Base-by-base conservation (phyloP, 2,797 vertebrate species). In the Podargus strigoides region DNA sequence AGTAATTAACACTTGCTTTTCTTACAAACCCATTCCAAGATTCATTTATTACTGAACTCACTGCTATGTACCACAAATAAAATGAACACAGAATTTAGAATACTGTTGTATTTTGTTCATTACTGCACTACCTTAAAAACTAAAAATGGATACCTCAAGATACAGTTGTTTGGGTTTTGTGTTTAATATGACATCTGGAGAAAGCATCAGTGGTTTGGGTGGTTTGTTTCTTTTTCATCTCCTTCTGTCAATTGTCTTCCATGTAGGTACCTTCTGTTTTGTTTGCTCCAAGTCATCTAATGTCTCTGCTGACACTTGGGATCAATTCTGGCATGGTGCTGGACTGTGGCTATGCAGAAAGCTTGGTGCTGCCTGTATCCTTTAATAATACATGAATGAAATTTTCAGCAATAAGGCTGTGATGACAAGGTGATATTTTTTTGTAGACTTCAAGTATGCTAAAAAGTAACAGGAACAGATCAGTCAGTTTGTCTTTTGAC, bases 271-370 rank as follows among this genome's bases (percentile, higher is more conserved):
- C 99, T 12, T 99, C 99, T 1, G 98, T 99, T 85, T 96, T 99
- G 39, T 99, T 99, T 89, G 99, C 99, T 82, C 99, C 99, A 6
- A 98, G 99, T 95, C 99, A 99, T 92, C 98, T 99, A 19, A 99
- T 99, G 99, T 98, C 99, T 72, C 98, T 99, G 60, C 98, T 99
- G 98, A 99, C 99, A 1, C 98, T 99, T 73, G 99, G 99, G n/a
- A 98, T 99, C 97, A 99, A 99, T 97, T 99, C 99, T 49, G 99
- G 98, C 26, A 98, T 99, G 95, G 99, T 99, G 90, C 98, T 99
- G 95, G 99, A 99, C 95, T 99, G 99, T 88, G 99, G 99, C 72
- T 98, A 99, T 96, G 98, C 98, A 41, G 99, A 99, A 97, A 99
- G 99, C 5, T 97, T 99, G 74, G 99, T 99, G 95, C 97, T 99